Evolutionary conservation across 2,113 vertebrate genomes (phyloP).

Genomic region (Thomomys bottae): DNA sequence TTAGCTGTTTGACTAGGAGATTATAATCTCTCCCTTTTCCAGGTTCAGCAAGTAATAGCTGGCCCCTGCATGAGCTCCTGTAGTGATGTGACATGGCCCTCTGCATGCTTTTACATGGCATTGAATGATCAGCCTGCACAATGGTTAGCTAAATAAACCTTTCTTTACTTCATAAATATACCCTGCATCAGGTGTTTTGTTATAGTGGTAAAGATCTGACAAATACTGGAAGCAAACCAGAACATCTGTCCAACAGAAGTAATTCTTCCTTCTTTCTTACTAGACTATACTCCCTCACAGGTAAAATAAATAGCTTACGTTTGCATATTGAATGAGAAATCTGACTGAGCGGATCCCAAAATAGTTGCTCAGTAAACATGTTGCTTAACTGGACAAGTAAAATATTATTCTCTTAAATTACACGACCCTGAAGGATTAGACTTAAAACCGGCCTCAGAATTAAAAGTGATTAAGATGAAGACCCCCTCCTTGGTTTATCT

Average conservation of each 20-base stretch:
- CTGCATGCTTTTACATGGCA: neutral
- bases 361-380: neutral
- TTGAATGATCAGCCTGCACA: neutral
- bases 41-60: neutral
- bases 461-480: neutral
- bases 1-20: neutral
- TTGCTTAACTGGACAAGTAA: neutral
- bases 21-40: neutral
- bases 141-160: neutral
- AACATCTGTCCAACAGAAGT: neutral
- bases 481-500: neutral
- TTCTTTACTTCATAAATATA: neutral
- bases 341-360: neutral
- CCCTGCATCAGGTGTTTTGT: neutral
- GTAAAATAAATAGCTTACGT: neutral
- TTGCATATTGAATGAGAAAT: neutral
- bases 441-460: conserved; percentile 14
- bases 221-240: neutral
- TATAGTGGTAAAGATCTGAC: neutral
- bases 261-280: neutral
- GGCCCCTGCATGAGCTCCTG: too few species aligned
- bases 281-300: neutral
- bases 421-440: neutral
- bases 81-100: neutral
- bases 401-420: neutral